phyloP scores from a whole-genome alignment of 2,888 invertebrate genomes.

The Chrysolina oricalcia region DNA sequence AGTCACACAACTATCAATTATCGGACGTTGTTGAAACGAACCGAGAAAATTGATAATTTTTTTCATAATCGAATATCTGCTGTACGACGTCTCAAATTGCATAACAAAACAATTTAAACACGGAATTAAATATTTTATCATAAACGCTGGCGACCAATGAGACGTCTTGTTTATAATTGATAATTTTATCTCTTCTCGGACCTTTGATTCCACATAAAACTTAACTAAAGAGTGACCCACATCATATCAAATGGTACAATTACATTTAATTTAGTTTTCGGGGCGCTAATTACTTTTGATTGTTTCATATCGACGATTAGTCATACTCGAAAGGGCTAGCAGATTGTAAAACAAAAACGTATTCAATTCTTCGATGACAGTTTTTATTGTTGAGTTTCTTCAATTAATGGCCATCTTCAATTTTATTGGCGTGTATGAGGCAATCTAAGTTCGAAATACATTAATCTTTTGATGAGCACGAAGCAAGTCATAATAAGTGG shows the following conservation, averaged over 20 bases:
- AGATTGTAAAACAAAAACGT: neutral
- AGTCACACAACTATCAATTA: no score
- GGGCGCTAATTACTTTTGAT: constrained; percentile 17
- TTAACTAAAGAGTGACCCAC: constrained; percentile 27
- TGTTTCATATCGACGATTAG: constrained; percentile 9
- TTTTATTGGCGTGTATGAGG: neutral
- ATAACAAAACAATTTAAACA: constrained; percentile 15
- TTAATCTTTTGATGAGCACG: neutral
- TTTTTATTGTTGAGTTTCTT: neutral
- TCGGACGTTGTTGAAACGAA: neutral
- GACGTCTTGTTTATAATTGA: constrained; percentile 19
- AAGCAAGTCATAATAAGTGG: neutral
- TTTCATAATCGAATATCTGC: neutral
- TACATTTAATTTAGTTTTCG: constrained; percentile 7
- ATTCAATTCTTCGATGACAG: neutral
- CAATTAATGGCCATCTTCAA: neutral
- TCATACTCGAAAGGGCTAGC: neutral
- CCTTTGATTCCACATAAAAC: constrained; percentile 29
- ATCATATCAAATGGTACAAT: constrained; percentile 21
- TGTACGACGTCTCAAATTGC: neutral
- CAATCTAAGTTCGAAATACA: neutral
- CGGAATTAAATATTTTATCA: constrained; percentile 5
- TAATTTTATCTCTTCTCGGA: constrained; percentile 13
- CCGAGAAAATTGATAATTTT: neutral
- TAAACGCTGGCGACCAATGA: neutral